Conservation (phyloP, 2,113 vertebrate genomes). For the Nothoprocta pentlandii region DNA sequence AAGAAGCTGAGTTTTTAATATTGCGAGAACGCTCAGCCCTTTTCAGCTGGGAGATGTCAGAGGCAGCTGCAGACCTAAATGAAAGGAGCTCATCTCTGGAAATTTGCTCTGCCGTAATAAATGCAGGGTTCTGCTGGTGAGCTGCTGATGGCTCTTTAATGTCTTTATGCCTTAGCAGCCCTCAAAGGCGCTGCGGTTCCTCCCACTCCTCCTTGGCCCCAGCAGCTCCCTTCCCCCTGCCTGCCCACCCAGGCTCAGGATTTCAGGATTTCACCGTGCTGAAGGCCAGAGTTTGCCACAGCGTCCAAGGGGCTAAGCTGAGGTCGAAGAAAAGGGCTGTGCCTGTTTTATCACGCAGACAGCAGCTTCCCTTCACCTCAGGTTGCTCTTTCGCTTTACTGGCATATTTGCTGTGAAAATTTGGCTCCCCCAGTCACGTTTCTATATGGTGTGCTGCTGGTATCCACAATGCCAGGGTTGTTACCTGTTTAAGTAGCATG, state of each 20-base stretch:
- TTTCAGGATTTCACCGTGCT: neutral
- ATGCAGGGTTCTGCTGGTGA: constrained; percentile 47
- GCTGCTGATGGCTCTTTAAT: constrained; percentile 66
- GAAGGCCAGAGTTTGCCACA: neutral
- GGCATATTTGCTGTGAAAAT: neutral
- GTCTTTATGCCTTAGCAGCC: constrained; percentile 30
- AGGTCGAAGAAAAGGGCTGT: neutral
- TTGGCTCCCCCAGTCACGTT: neutral
- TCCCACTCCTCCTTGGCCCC: neutral
- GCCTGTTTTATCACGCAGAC: neutral
- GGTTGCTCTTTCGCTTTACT: neutral
- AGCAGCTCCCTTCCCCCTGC: neutral
- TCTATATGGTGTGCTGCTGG: neutral
- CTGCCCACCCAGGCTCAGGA: neutral
- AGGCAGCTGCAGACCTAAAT: constrained; percentile 66
- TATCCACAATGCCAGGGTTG: neutral
- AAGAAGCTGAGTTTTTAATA: constrained; percentile 65
- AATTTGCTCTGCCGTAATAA: constrained; percentile 62
- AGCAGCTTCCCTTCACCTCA: constrained; percentile 1
- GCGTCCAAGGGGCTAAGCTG: neutral
- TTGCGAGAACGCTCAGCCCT: constrained; percentile 35
- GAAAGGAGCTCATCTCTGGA: constrained; percentile 66
- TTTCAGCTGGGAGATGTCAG: constrained; percentile 69
- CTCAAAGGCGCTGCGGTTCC: neutral
- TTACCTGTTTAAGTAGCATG: constrained; percentile 5